Evolutionary conservation across 2,113 vertebrate genomes (phyloP).

Genomic region (Crotalus viridis): DNA sequence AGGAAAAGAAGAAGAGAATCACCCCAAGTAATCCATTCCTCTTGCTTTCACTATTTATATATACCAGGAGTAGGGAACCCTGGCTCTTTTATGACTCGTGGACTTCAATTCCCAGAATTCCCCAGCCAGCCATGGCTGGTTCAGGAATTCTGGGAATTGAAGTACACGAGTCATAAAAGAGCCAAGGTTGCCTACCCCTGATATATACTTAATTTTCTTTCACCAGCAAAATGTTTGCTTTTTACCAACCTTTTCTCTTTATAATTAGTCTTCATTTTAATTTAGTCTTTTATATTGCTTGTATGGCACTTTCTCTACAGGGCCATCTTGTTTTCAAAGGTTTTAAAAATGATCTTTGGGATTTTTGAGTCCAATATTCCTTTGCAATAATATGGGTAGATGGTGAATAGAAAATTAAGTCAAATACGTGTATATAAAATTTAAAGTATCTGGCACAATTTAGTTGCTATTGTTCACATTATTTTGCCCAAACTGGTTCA

Average conservation of each 20-base stretch:
- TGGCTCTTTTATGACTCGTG: too few species aligned
- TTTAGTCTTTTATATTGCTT: background rate
- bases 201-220: background rate
- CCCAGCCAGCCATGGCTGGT: too few species aligned
- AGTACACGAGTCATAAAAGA: too few species aligned
- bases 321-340: background rate
- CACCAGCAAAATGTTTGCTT: background rate
- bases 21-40: background rate
- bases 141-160: too few species aligned
- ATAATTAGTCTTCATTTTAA: background rate
- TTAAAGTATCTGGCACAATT: background rate
- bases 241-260: background rate
- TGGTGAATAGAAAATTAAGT: background rate
- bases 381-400: background rate
- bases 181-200: too few species aligned
- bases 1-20: background rate
- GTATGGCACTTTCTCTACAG: background rate
- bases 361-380: background rate
- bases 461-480: background rate
- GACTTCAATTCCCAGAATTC: too few species aligned
- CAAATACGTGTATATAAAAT: background rate
- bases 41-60: background rate
- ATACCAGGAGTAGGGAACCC: background rate
- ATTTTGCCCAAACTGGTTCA: background rate
- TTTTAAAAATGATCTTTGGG: background rate